Conservation (phyloP, 2,797 vertebrate species). For the Coregonus suidteri region DNA sequence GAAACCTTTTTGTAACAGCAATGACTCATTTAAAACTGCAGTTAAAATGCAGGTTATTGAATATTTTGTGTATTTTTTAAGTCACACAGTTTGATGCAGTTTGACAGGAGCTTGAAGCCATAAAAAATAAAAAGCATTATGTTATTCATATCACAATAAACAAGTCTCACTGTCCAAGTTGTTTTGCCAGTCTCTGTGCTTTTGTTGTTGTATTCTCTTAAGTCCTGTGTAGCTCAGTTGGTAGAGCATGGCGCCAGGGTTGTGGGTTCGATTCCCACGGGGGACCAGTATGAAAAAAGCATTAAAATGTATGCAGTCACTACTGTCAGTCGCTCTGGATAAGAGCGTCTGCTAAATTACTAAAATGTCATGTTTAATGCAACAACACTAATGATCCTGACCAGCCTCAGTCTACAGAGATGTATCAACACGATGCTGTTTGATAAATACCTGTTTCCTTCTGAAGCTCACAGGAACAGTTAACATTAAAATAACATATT, state of each 20-base stretch:
- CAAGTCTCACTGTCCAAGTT: too few relatives aligned
- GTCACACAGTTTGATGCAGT: background rate
- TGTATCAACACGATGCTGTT: constrained; percentile 21
- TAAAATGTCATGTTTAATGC: constrained; percentile 1
- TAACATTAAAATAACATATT: background rate
- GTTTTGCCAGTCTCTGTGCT: background rate
- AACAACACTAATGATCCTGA: constrained; percentile 16
- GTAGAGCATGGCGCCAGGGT: too few relatives aligned
- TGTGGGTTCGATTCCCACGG: too few relatives aligned
- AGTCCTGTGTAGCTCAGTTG: too few relatives aligned
- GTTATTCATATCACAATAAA: background rate
- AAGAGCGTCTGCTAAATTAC: too few relatives aligned
- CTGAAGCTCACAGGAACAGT: constrained; percentile 12
- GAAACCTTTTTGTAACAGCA: background rate
- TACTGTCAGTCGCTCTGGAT: too few relatives aligned
- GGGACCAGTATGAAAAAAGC: too few relatives aligned
- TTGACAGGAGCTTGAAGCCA: background rate
- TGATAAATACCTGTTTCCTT: constrained; percentile 10
- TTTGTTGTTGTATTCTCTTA: constrained; percentile 5
- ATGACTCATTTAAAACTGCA: background rate
- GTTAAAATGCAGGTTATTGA: background rate
- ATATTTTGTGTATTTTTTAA: background rate
- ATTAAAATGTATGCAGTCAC: too few relatives aligned
- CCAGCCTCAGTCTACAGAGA: constrained; percentile 24
- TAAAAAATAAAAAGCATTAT: background rate